Conservation (phyloP, 2,113 vertebrate genomes). For the Pomatorhinus ruficollis region DNA sequence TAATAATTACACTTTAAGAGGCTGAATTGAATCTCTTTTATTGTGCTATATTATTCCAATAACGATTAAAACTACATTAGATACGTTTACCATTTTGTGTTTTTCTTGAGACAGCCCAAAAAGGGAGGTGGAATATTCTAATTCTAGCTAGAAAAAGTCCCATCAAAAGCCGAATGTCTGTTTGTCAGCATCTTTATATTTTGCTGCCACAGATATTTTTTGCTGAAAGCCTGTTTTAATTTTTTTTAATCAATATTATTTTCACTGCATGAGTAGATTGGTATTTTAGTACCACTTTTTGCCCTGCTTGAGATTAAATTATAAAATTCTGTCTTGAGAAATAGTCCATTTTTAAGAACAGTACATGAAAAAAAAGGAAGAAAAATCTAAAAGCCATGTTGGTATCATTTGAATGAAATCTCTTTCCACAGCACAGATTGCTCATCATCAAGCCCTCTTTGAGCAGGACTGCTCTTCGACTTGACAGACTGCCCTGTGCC, state of each 20-base stretch:
- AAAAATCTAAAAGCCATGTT: not conserved
- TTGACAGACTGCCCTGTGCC: not conserved
- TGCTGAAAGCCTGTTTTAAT: not conserved
- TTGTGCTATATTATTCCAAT: constrained; percentile 24
- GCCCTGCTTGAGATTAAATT: not conserved
- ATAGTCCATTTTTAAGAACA: not conserved
- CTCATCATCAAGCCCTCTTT: not conserved
- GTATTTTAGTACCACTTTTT: constrained; percentile 3
- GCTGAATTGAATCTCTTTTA: constrained; percentile 19
- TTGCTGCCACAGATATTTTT: not conserved
- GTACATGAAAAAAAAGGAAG: not conserved
- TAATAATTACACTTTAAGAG: not conserved
- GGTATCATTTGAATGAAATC: not conserved
- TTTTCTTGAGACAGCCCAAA: not conserved
- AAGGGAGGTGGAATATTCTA: not conserved
- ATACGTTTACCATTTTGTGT: not conserved
- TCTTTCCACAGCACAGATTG: not conserved
- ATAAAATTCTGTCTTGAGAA: not conserved
- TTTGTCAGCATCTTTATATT: not conserved
- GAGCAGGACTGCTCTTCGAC: not conserved
- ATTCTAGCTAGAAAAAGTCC: not conserved
- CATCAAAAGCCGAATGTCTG: not conserved
- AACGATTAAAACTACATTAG: not conserved
- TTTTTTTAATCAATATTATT: constrained; percentile 4
- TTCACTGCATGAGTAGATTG: not conserved